Base-by-base conservation (phyloP, 2,113 vertebrate species). In the Petromus typicus region DNA sequence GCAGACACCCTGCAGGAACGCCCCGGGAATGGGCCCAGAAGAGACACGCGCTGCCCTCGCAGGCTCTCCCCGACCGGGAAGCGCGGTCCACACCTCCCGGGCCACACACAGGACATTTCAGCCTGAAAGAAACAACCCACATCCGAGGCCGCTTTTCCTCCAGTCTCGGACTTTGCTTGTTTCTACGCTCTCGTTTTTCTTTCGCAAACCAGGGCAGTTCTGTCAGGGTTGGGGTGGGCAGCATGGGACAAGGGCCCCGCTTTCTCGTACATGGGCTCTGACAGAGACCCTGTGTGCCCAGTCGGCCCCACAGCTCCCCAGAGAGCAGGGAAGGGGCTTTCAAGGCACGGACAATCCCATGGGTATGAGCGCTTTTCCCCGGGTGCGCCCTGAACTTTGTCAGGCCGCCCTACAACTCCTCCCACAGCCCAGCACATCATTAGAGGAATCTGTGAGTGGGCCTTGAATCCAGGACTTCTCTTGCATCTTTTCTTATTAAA, bases 401-500 rank as follows among this genome's bases (percentile, higher is more conserved):
- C 25, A 63, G 43, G 45, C 64, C 12, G 22, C 32, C 9, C 12
- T 30, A 10, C 6, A 7, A 7, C 10, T 27, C 22, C 14, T 32
- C 13, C 7, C 32, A n/a, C 17, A 17, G 0, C 2, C 5, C 30
- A 17, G 10, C 9, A 23, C 0, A 13, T 5, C 18, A 4, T 12
- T 63, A 25, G 56, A 30, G 66, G 66, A 10, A 34, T 34, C 16
- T 2, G 1, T 30, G 63, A 54, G 30, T 16, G 1, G 27, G 18
- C 30, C 56, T 76, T 32, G 32, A 25, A 79, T 34, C 32, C 4
- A 12, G 7, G 14, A 45, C 32, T 17, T 56, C 45, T 69, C 1
- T 0, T 40, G 14, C 5, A 43, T 37, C 3, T 43, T 22, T n/a
- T 63, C 18, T 64, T 4, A 14, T n/a, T 57, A 48, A 48, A 76